Percentiles rank a stretch among this genome's conserved stretches.
Evolutionary conservation across 2,113 vertebrate species (phyloP).

Genomic region (Erinaceus europaeus): DNA sequence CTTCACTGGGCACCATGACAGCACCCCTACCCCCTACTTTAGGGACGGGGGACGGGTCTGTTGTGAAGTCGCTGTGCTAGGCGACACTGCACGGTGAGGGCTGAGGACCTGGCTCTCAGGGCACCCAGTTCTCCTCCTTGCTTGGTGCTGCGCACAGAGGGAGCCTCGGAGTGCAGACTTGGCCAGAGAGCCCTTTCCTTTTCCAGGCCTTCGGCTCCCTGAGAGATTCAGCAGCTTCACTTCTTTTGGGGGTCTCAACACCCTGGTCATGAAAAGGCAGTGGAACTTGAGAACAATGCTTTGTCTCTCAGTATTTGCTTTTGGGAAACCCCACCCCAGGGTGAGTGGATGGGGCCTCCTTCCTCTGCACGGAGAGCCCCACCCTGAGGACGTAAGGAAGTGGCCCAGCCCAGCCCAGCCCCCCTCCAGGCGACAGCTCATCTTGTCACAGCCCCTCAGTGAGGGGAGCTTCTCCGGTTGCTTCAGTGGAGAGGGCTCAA

Average conservation of each 20-base stretch:
- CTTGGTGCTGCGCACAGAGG: background rate
- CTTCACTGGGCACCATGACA: too few relatives aligned
- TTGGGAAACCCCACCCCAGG: conserved; percentile 71
- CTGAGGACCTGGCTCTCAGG: background rate
- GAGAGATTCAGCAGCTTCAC: too few relatives aligned
- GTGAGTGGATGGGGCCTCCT: conserved; percentile 56
- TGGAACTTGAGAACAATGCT: conserved; percentile 74
- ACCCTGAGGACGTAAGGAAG: background rate
- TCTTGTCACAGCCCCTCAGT: background rate
- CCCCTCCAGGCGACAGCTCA: conserved; percentile 41
- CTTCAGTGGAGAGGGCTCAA: background rate
- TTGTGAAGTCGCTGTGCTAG: too few relatives aligned
- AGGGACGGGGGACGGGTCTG: too few relatives aligned
- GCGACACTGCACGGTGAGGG: too few relatives aligned
- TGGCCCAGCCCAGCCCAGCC: background rate
- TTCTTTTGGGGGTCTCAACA: conserved; percentile 50
- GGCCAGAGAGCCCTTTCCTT: background rate
- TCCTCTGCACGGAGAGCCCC: conserved; percentile 55
- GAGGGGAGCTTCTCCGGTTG: background rate
- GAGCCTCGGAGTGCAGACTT: background rate
- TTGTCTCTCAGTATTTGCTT: conserved; percentile 49
- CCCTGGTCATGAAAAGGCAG: conserved; percentile 48
- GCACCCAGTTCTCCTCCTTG: background rate
- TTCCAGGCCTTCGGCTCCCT: background rate
- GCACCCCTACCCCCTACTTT: too few relatives aligned